Evolutionary conservation across 2,113 vertebrate genomes (phyloP).

Genomic region (Eonycteris spelaea): DNA sequence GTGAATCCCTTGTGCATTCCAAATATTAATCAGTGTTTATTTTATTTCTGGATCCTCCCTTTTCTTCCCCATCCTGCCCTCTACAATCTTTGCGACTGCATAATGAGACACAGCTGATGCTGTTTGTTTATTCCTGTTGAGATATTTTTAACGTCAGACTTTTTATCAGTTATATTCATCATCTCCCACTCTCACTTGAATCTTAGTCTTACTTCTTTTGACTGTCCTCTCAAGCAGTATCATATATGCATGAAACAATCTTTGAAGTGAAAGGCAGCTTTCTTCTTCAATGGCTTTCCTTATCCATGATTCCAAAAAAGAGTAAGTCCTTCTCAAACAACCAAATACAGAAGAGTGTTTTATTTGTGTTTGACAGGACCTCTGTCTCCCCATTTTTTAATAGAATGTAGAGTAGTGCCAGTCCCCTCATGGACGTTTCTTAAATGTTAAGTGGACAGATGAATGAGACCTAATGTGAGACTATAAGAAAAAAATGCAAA

Average conservation of each 20-base stretch:
- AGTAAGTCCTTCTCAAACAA: neutral
- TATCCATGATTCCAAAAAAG: neutral
- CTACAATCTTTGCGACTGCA: neutral
- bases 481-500: neutral
- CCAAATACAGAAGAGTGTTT: neutral
- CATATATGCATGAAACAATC: neutral
- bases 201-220: neutral
- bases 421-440: neutral
- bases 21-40: conserved; percentile 64
- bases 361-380: neutral
- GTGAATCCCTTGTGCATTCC: neutral
- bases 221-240: conserved; percentile 1
- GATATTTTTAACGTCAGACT: conserved; percentile 57
- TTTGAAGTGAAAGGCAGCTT: conserved; percentile 56
- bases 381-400: neutral
- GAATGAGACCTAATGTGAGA: conserved; percentile 46
- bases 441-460: conserved; percentile 40
- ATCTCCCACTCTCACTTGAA: conserved; percentile 5
- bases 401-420: neutral
- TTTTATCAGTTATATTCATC: conserved; percentile 12
- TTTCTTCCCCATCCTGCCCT: conserved; percentile 26
- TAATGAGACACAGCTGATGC: conserved; percentile 54
- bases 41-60: conserved; percentile 22
- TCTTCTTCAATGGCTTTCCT: conserved; percentile 32
- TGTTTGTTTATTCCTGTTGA: conserved; percentile 60